Conservation (phyloP, 2,113 vertebrate species). For the Caracal caracal region DNA sequence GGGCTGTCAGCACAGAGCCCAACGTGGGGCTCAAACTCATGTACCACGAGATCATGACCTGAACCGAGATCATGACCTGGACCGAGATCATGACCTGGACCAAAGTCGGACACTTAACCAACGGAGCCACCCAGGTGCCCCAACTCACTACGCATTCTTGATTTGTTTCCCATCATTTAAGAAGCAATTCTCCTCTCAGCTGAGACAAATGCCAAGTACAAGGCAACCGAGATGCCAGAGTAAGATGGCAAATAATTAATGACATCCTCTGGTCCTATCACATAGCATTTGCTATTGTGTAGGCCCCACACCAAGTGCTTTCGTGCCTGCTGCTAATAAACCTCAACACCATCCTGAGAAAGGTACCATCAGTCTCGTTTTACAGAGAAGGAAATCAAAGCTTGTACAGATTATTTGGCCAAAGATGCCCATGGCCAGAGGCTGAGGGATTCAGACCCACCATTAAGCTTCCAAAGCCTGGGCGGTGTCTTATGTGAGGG, state of each 20-base stretch:
- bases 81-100: too few species aligned
- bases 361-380: background rate
- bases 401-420: background rate
- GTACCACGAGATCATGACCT: too few species aligned
- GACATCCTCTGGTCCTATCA: background rate
- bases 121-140: too few species aligned
- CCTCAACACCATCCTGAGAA: background rate
- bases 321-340: rapidly evolving
- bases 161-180: slow-evolving; percentile 34
- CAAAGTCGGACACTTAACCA: too few species aligned
- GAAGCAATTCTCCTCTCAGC: background rate
- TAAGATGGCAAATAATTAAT: background rate
- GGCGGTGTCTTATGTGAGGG: background rate
- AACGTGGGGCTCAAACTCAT: too few species aligned
- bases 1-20: too few species aligned
- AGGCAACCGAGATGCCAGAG: background rate
- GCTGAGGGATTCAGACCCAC: background rate
- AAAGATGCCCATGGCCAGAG: background rate
- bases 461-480: background rate
- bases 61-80: too few species aligned
- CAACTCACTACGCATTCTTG: background rate
- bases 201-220: background rate
- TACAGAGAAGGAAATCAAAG: background rate
- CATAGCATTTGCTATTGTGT: rapidly evolving
- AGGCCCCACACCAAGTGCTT: rapidly evolving